Percentiles rank a stretch among this genome's conserved stretches.
phyloP scores from a whole-genome alignment of 2,797 vertebrate species.

The Enteromius treurensis region DNA sequence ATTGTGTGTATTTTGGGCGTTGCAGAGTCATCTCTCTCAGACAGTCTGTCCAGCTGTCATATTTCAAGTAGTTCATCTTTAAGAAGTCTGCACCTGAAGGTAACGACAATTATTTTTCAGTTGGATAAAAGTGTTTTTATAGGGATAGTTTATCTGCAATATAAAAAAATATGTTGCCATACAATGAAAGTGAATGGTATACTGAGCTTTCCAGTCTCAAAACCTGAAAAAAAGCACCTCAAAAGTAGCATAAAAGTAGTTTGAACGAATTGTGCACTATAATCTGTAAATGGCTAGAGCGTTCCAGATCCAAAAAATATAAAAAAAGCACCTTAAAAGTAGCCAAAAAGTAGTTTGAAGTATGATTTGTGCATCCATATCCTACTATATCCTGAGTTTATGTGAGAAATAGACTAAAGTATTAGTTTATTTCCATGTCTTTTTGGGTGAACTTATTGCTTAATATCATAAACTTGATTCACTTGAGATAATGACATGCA shows the following conservation, averaged over 20 bases:
- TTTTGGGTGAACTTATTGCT: neutral
- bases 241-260: neutral
- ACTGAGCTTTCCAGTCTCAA: neutral
- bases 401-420: neutral
- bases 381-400: neutral
- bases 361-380: neutral
- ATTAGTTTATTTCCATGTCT: neutral
- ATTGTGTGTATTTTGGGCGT: constrained; percentile 21
- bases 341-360: no score
- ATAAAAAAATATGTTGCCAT: neutral
- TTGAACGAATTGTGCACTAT: neutral
- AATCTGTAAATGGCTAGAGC: neutral
- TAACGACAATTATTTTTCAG: constrained; percentile 10
- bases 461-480: neutral
- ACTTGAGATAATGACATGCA: neutral
- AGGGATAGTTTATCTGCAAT: neutral
- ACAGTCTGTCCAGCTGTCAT: constrained; percentile 43
- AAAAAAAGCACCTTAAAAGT: no score
- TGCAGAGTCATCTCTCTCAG: constrained; percentile 38
- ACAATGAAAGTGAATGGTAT: no score
- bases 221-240: neutral
- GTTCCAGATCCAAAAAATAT: no score
- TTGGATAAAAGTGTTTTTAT: neutral
- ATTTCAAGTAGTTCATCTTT: constrained; percentile 36
- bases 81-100: constrained; percentile 45